Evolutionary conservation across 2,888 invertebrate species (phyloP), one percentile per base, ranked within the genome.

Genomic region (Sericinus montela): DNA sequence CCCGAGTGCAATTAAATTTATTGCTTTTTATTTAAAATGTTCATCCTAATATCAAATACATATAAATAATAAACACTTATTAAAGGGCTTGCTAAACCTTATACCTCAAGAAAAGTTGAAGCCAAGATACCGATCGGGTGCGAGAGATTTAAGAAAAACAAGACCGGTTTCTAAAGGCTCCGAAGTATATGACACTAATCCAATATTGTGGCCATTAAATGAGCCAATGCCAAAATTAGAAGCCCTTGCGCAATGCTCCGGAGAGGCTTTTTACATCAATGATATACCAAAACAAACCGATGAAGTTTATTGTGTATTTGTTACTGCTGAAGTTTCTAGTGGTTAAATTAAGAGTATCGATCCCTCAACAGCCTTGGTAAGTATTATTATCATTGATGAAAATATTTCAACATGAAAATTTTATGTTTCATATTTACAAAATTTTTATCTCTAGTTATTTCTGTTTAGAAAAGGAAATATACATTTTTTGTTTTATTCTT

Each of bases 291-390:
- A 83, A 1, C 67, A 79, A 13, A 82, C 87, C 0, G 91, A 92
- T 63, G 93, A 95, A 72, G 89, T 94, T 1, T 91, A 85, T 65
- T 94, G 92, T 40, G 92, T 92, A 0, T 92, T 94, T 59, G 93
- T 94, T 0, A 72, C 91, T 0, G 71, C 88, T 1, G 81, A 77
- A 42, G 75, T 91, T 53, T 68, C 90, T 51, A 80, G 72, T 53
- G 94, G 93, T 1, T 89, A 83, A 43, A 83, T 94, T 14, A 73
- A 83, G 15, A 80, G 72, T 35, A 90, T 94, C 37, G 92, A 94
- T 68, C 76, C 92, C 1, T 72, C 90, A 0, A 85, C 90, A 36
- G 94, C 94, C 14, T 61, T 94, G 86, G 94, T 94, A 75, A 75
- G 56, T 42, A 14, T 16, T 2, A 19, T 3, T 19, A 19, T 2